Evolutionary conservation across 2,888 invertebrate genomes (phyloP).

Genomic region (Beris chalybata): DNA sequence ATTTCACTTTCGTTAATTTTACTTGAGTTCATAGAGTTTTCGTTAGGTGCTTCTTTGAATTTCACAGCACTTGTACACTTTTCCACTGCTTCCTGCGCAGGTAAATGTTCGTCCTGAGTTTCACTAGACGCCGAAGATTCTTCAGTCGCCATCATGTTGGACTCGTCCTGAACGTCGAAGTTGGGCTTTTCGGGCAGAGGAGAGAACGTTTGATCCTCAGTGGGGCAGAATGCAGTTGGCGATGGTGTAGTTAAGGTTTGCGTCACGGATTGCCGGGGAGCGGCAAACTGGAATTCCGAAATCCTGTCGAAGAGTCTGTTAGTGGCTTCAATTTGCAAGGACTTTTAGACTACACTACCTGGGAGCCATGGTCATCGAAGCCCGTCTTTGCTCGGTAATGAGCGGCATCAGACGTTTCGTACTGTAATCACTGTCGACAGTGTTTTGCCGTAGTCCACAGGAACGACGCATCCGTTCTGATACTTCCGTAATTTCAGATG

Average conservation of each 20-base stretch:
- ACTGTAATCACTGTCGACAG: slow-evolving; percentile 66
- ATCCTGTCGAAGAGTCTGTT: slow-evolving; percentile 36
- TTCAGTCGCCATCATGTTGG: slow-evolving; percentile 23
- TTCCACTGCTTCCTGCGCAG: slow-evolving; percentile 32
- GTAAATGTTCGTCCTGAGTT: slow-evolving; percentile 11
- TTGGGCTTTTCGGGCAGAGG: slow-evolving; percentile 18
- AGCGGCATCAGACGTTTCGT: slow-evolving; percentile 53
- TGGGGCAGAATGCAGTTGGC: slow-evolving; percentile 41
- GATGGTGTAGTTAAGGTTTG: slow-evolving; percentile 45
- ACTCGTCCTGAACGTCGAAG: slow-evolving; percentile 31
- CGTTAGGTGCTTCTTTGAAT: slow-evolving; percentile 32
- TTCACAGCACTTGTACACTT: slow-evolving; percentile 25
- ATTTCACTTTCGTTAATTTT: slow-evolving; percentile 25
- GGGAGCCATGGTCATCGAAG: slow-evolving; percentile 53
- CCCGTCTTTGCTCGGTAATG: slow-evolving; percentile 53
- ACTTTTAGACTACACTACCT: slow-evolving; percentile 44
- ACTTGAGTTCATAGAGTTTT: slow-evolving; percentile 30
- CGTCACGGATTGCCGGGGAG: slow-evolving; percentile 36
- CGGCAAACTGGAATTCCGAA: slow-evolving; percentile 46
- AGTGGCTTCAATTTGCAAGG: not conserved
- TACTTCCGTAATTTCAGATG: slow-evolving; percentile 70
- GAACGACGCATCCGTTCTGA: slow-evolving; percentile 65
- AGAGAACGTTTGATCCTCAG: slow-evolving; percentile 12
- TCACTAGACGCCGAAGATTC: slow-evolving; percentile 8
- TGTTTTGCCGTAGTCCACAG: slow-evolving; percentile 67